Base-by-base conservation (phyloP, 1,140 invertebrate species). In the Asobara japonica region DNA sequence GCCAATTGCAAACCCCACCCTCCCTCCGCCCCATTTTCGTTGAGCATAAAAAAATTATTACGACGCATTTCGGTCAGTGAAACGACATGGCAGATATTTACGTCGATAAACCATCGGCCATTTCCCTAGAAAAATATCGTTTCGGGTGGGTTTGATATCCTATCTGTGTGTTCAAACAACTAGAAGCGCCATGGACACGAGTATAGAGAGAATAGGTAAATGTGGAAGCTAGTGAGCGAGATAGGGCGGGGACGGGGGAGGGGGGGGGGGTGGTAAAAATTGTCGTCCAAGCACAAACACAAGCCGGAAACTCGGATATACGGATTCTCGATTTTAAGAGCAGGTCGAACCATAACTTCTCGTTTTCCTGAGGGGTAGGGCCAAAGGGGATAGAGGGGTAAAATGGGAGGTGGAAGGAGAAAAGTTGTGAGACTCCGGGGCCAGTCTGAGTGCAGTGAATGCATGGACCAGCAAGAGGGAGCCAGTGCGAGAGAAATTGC, bases 201-300 rank as follows among this genome's bases (percentile, higher is more conserved):
- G 51, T 51, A 20, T 51, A 20, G 3, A 51, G 3, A 27, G 10
- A 61, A 1, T 5, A 27, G 22, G 31, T 31, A 36, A 33, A 64
- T 2, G 10, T 13, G 61, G 25, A 29, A 64, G 33, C n/a, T 38
- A n/a, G n/a, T n/a, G n/a, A n/a, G n/a, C n/a, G n/a, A n/a, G n/a
- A n/a, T n/a, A n/a, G n/a, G n/a, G n/a, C n/a, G n/a, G n/a, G n/a
- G n/a, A 38, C 16, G 30, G 6, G 13, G n/a, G 33, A 22, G 20
- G 13, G 22, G 36, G 10, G 45, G 66, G 13, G 13, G 38, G 25
- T 22, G 68, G 48, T 8, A 61, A 38, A 61, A 60, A 56, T 25
- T 69, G 31, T 61, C 48, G 68, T 69, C 56, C 68, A 41, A 69
- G 68, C 56, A 41, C 68, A 69, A 69, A 69, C 68, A 69, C 68